Conservation (phyloP, 2,888 invertebrate species). For the Psylliodes chrysocephalus region DNA sequence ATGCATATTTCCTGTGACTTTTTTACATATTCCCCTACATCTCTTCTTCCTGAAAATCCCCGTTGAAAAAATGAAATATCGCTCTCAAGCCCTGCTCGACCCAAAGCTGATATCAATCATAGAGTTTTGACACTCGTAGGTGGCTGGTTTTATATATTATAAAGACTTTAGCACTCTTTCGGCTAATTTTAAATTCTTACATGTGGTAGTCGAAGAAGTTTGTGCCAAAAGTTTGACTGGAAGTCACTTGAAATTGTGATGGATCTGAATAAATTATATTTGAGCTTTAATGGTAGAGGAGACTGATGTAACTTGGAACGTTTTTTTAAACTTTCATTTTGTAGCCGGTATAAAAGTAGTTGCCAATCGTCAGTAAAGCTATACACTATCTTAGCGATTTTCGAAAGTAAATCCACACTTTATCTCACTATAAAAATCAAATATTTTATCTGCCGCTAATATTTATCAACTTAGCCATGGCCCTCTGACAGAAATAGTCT, state of each 20-base stretch:
- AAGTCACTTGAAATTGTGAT: background rate
- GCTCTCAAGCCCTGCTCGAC: slow-evolving; percentile 8
- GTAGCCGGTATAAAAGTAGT: too few relatives aligned
- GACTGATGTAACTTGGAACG: too few relatives aligned
- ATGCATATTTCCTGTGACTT: too few relatives aligned
- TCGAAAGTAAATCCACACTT: too few relatives aligned
- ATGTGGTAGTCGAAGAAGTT: background rate
- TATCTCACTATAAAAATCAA: too few relatives aligned
- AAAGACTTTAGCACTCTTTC: slow-evolving; percentile 1
- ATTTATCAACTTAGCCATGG: too few relatives aligned
- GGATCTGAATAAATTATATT: slow-evolving; percentile 1
- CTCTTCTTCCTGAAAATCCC: background rate
- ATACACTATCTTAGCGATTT: too few relatives aligned
- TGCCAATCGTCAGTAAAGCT: too few relatives aligned
- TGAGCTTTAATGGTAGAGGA: background rate
- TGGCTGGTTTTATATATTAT: slow-evolving; percentile 9
- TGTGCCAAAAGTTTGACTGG: background rate
- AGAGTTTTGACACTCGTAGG: slow-evolving; percentile 8
- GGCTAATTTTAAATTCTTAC: slow-evolving; percentile 5
- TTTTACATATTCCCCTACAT: background rate
- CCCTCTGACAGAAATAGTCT: too few relatives aligned
- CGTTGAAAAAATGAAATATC: slow-evolving; percentile 3
- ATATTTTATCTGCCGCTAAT: too few relatives aligned
- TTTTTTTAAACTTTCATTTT: too few relatives aligned
- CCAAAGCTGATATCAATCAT: slow-evolving; percentile 14